These are phyloP conservation scores for Smithornis capensis DNA, from an alignment of 2,113 vertebrate species.

Conservation along the genomic window DNA sequence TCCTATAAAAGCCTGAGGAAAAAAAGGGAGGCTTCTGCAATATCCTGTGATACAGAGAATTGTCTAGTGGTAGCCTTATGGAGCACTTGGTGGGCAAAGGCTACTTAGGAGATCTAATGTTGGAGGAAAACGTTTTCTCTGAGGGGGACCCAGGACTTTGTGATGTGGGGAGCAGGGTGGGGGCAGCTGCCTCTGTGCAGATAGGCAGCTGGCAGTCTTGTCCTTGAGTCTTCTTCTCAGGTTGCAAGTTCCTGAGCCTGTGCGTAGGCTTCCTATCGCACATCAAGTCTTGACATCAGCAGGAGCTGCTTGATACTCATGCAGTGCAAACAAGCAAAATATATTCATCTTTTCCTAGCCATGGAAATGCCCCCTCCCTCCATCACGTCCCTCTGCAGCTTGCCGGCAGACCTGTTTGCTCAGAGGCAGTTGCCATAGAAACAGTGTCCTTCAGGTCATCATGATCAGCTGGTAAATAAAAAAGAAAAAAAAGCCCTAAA, in stretches of 20 bases:
- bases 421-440: conserved; percentile 17
- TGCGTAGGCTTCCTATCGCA: background rate
- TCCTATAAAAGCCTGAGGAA: background rate
- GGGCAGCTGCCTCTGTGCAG: background rate
- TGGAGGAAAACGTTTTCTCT: background rate
- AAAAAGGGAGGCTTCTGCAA: background rate
- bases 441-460: background rate
- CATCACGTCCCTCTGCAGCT: background rate
- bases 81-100: background rate
- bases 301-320: background rate
- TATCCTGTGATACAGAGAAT: background rate
- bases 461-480: background rate
- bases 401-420: background rate
- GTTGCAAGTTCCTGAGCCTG: background rate
- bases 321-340: background rate
- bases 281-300: background rate
- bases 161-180: background rate
- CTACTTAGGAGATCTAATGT: background rate
- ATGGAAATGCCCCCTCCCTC: background rate
- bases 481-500: background rate
- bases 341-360: background rate
- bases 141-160: background rate
- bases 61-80: background rate
- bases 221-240: background rate
- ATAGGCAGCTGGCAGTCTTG: background rate